phyloP scores from a whole-genome alignment of 2,888 invertebrate species.

The Patella pellucida region DNA sequence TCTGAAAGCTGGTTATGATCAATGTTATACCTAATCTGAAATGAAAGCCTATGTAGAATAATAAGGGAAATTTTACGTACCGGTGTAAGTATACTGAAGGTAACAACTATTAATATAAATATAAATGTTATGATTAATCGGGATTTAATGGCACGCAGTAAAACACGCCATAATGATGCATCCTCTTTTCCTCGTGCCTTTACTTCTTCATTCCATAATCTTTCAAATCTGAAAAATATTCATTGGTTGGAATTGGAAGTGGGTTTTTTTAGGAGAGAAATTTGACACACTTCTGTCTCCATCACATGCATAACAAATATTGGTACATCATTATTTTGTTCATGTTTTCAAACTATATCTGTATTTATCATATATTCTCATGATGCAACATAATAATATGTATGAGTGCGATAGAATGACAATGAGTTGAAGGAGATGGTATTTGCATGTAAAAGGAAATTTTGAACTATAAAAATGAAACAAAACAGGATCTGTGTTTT shows the following conservation, averaged over 20 bases:
- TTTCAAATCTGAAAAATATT: constrained; percentile 71
- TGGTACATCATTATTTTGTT: background rate
- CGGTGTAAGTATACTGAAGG: constrained; percentile 74
- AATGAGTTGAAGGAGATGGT: too few relatives aligned
- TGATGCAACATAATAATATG: background rate
- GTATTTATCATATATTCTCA: background rate
- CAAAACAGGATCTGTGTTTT: too few relatives aligned
- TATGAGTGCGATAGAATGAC: too few relatives aligned
- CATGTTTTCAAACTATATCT: too few relatives aligned
- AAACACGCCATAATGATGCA: constrained; percentile 73
- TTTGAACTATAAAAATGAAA: too few relatives aligned
- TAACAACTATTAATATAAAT: constrained; percentile 70
- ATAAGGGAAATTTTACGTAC: constrained; percentile 67
- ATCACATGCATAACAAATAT: background rate
- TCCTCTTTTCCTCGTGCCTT: constrained; percentile 70
- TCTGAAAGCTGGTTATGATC: too few relatives aligned
- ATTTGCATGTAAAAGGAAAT: too few relatives aligned
- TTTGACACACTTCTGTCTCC: background rate
- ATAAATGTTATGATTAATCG: constrained; percentile 71
- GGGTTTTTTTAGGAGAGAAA: background rate
- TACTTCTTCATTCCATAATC: constrained; percentile 74
- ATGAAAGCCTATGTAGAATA: too few relatives aligned
- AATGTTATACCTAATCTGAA: too few relatives aligned
- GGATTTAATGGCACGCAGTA: constrained; percentile 73
- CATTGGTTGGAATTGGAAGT: background rate